A percentile compares a stretch with the other conserved stretches of the same genome.
Evolutionary conservation across 2,113 vertebrate genomes (phyloP).

Genomic region (Quiscalus mexicanus): DNA sequence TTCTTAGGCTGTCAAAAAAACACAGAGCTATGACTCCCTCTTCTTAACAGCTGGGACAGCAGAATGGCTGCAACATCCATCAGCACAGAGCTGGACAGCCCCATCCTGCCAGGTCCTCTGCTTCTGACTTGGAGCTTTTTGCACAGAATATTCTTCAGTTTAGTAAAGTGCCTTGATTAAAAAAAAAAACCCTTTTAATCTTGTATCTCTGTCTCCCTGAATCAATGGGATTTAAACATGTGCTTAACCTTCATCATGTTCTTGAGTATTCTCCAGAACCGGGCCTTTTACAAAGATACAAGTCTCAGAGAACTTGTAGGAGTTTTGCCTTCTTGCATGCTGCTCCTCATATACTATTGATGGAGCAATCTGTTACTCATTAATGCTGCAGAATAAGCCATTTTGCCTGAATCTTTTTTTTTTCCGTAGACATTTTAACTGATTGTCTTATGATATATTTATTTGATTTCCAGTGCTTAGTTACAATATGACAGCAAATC

Average conservation of each 20-base stretch:
- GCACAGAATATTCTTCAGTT: not conserved
- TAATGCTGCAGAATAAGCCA: constrained; percentile 46
- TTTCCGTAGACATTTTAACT: constrained; percentile 35
- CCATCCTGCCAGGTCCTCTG: not conserved
- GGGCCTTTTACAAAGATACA: not conserved
- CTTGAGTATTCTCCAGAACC: not conserved
- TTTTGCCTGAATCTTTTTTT: constrained; percentile 36
- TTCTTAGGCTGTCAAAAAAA: not conserved
- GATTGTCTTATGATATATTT: constrained; percentile 43
- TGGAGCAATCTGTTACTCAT: constrained; percentile 49
- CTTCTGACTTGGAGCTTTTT: not conserved
- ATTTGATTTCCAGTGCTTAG: constrained; percentile 50
- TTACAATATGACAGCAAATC: constrained; percentile 55
- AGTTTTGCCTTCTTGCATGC: not conserved
- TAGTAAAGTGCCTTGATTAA: not conserved
- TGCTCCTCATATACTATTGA: constrained; percentile 17
- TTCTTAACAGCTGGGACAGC: not conserved
- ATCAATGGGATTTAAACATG: not conserved
- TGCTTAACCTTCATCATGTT: not conserved
- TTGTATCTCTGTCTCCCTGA: not conserved
- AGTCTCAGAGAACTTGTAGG: not conserved
- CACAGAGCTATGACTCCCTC: not conserved
- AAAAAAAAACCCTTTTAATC: not conserved
- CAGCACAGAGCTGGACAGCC: not conserved
- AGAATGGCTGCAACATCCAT: not conserved